phyloP scores from a whole-genome alignment of 2,113 vertebrate species.

The Sinocyclocheilus anophthalmus region DNA sequence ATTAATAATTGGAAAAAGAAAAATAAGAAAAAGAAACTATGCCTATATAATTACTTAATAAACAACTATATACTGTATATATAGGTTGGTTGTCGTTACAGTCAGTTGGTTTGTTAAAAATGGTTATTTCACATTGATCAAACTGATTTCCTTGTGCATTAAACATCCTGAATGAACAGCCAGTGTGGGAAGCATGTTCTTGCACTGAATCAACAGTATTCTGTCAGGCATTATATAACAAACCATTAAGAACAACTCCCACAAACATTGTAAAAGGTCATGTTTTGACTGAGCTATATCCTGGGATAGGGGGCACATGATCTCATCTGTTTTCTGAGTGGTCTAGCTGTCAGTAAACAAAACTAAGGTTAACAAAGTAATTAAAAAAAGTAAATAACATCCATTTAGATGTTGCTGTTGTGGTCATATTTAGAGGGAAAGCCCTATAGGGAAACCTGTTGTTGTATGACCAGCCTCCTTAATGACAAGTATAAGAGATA shows the following conservation, averaged over 20 bases:
- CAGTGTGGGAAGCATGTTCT: not conserved
- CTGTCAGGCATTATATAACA: constrained; percentile 4
- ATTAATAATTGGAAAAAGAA: too few species aligned
- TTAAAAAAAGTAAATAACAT: not conserved
- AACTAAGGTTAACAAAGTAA: not conserved
- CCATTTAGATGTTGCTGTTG: not conserved
- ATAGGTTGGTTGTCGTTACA: not conserved
- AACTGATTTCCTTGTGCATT: not conserved
- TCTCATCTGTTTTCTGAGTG: not conserved
- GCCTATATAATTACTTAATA: not conserved
- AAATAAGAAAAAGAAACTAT: not conserved
- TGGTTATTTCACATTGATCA: not conserved
- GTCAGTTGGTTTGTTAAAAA: not conserved
- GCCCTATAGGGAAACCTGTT: not conserved
- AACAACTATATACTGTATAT: not conserved
- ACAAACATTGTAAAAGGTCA: constrained; percentile 5
- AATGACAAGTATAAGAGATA: not conserved
- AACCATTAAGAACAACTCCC: constrained; percentile 14
- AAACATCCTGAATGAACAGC: not conserved
- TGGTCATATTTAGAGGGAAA: not conserved
- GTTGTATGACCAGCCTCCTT: not conserved
- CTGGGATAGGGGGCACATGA: not conserved
- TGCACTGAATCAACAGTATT: not conserved
- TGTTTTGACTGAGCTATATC: constrained; percentile 5
- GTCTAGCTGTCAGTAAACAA: not conserved